A percentile compares a stretch with the other conserved stretches of the same genome.
phyloP scores from a whole-genome alignment of 2,888 invertebrate species.

The Iselma pallidipennis region DNA sequence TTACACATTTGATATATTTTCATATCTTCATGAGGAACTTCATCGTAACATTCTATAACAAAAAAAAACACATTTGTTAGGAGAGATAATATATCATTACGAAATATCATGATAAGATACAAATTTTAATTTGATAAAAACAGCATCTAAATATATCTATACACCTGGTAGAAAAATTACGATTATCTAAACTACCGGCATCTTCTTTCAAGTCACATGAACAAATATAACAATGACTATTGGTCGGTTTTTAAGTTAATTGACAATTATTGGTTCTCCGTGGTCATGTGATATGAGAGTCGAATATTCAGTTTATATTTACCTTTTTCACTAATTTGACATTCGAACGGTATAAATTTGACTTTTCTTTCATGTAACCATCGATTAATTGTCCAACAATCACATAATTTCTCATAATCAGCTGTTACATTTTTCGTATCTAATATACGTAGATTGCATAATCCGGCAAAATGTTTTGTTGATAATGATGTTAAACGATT shows the following conservation, averaged over 20 bases:
- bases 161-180: too few species aligned
- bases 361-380: slow-evolving; percentile 47
- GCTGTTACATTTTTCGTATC: slow-evolving; percentile 43
- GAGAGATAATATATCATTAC: background rate
- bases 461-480: slow-evolving; percentile 46
- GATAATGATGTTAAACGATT: slow-evolving; percentile 40
- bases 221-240: too few species aligned
- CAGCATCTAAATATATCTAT: too few species aligned
- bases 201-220: too few species aligned
- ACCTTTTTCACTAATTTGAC: slow-evolving; percentile 39
- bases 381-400: slow-evolving; percentile 48
- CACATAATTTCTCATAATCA: slow-evolving; percentile 43
- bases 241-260: too few species aligned
- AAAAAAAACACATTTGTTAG: background rate
- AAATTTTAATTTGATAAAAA: too few species aligned
- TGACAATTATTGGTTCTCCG: slow-evolving; percentile 5
- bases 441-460: slow-evolving; percentile 48
- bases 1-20: slow-evolving; percentile 6
- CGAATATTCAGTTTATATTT: too few species aligned
- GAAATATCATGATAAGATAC: background rate
- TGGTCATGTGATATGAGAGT: too few species aligned
- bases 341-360: slow-evolving; percentile 41
- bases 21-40: slow-evolving; percentile 14
- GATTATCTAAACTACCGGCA: too few species aligned
- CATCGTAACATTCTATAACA: slow-evolving; percentile 13